A percentile compares a stretch with the other conserved stretches of the same genome.
Evolutionary conservation across 2,797 vertebrate species (phyloP).

Genomic region (Acrocephalus scirpaceus): DNA sequence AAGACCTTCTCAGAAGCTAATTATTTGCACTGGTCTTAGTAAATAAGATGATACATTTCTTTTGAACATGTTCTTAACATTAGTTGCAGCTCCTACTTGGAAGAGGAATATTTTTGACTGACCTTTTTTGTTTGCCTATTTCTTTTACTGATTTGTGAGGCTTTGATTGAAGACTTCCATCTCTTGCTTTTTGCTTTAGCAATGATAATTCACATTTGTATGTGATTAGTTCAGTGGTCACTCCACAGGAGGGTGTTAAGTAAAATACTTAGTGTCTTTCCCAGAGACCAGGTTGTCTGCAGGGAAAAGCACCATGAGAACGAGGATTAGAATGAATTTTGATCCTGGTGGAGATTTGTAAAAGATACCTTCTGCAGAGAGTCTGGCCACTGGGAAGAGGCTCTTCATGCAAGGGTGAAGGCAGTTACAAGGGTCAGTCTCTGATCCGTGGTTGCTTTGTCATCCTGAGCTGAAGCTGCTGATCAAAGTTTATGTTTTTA

Average conservation of each 20-base stretch:
- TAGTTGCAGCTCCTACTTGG: not conserved
- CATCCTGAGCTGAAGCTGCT: not conserved
- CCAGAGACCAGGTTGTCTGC: not conserved
- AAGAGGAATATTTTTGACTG: not conserved
- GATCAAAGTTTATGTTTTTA: not conserved
- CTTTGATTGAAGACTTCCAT: not conserved
- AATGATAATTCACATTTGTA: not conserved
- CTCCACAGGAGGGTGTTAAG: not conserved
- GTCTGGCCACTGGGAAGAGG: not conserved
- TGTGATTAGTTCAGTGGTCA: not conserved
- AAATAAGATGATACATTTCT: not conserved
- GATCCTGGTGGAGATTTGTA: not conserved
- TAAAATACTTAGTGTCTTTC: not conserved
- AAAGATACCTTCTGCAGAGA: not conserved
- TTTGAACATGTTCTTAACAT: not conserved
- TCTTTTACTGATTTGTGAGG: not conserved
- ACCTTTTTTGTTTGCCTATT: not conserved
- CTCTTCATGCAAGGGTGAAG: not conserved
- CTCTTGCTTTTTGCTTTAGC: not conserved
- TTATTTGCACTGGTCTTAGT: not conserved
- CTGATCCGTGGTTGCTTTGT: accelerated
- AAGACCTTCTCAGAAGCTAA: not conserved
- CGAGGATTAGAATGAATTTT: not conserved
- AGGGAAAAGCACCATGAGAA: not conserved
- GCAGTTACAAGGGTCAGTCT: not conserved